These are phyloP conservation scores for Eulemur rufifrons DNA, from an alignment of 2,113 vertebrate species.

Conservation along the genomic window DNA sequence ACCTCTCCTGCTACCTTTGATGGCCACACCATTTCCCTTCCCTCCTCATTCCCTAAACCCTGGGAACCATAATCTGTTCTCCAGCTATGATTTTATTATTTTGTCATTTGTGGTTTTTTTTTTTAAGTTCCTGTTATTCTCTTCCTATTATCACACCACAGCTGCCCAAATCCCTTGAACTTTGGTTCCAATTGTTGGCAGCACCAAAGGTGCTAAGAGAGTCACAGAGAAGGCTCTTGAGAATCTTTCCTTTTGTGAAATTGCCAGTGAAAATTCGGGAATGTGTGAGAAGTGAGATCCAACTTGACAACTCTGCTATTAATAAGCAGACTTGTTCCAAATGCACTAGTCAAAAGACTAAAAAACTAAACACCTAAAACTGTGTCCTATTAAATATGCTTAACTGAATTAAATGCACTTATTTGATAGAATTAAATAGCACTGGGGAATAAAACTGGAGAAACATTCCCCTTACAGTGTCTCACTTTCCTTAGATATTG, in stretches of 20 bases:
- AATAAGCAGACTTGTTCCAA: not conserved
- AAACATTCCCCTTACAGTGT: rapidly evolving
- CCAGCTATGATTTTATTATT: not conserved
- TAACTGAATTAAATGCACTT: not conserved
- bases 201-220: not conserved
- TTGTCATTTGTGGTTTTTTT: not conserved
- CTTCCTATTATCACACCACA: not conserved
- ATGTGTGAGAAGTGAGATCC: not conserved
- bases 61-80: not conserved
- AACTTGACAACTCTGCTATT: not conserved
- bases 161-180: not conserved
- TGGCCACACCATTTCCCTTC: not conserved
- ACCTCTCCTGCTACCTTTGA: not conserved
- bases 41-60: no score
- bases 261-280: not conserved
- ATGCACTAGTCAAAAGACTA: not conserved
- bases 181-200: not conserved
- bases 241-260: not conserved
- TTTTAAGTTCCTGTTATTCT: not conserved
- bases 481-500: not conserved
- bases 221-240: not conserved
- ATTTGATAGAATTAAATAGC: not conserved
- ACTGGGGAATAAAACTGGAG: not conserved
- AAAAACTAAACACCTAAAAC: not conserved
- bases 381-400: not conserved